These are phyloP conservation scores for Helostoma temminkii DNA, from an alignment of 2,797 vertebrate species.

Conservation along the genomic window DNA sequence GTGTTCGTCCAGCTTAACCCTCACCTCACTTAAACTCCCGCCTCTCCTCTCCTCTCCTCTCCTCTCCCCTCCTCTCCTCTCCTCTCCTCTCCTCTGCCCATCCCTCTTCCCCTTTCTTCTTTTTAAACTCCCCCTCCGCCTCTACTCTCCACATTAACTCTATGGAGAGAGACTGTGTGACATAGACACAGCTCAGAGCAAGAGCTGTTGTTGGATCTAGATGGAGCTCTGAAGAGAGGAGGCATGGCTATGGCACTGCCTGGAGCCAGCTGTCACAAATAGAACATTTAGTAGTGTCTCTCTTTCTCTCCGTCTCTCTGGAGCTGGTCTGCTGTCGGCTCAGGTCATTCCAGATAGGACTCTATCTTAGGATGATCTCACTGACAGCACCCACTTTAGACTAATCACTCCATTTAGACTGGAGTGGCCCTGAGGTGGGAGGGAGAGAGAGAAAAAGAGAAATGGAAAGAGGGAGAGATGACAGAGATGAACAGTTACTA, in stretches of 20 bases:
- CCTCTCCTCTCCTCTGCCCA: too few relatives aligned
- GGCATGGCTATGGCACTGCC: constrained; percentile 67
- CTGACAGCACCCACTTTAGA: constrained; percentile 85
- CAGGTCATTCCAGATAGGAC: constrained; percentile 83
- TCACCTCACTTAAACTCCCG: constrained; percentile 31
- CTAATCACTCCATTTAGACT: constrained; percentile 85
- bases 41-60: constrained; percentile 17
- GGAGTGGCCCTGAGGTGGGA: constrained; percentile 81
- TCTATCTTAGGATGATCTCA: constrained; percentile 83
- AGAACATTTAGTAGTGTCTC: constrained; percentile 81
- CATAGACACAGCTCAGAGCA: constrained; percentile 54
- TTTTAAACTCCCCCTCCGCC: too few relatives aligned
- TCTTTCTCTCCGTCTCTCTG: constrained; percentile 71
- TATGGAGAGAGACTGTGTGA: constrained; percentile 22
- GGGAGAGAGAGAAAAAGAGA: constrained; percentile 52
- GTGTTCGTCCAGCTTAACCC: constrained; percentile 46
- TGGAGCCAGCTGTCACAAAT: constrained; percentile 82
- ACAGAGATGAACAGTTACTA: constrained; percentile 78
- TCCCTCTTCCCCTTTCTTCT: background rate
- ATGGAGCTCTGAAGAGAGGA: constrained; percentile 56
- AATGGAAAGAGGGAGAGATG: constrained; percentile 62
- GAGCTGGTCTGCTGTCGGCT: constrained; percentile 82
- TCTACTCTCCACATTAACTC: constrained; percentile 28
- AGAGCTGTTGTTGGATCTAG: constrained; percentile 59
- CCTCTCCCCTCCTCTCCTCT: background rate